These are phyloP conservation scores for Hippocampus abdominalis DNA, from an alignment of 2,113 vertebrate species.

Conservation along the genomic window DNA sequence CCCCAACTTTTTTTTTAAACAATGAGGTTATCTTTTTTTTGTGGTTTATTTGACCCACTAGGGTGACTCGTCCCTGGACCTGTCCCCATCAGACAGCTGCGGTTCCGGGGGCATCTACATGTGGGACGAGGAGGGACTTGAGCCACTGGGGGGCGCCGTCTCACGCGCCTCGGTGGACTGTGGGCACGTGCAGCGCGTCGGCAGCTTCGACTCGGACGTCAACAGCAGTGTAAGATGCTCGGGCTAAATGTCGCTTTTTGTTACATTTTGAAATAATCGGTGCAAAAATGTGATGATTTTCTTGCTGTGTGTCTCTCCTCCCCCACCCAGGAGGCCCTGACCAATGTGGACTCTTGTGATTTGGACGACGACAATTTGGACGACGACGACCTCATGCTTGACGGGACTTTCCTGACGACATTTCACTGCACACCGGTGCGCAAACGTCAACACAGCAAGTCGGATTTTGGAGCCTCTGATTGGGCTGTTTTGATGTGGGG, in stretches of 20 bases:
- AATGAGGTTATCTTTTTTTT: neutral
- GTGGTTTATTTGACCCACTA: slow-evolving; percentile 3
- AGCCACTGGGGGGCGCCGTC: slow-evolving; percentile 82
- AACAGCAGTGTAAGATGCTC: slow-evolving; percentile 84
- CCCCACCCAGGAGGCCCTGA: slow-evolving; percentile 38
- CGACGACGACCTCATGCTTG: slow-evolving; percentile 64
- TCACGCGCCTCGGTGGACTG: slow-evolving; percentile 24
- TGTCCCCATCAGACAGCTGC: slow-evolving; percentile 94
- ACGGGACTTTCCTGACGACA: slow-evolving; percentile 50
- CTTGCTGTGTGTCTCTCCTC: neutral
- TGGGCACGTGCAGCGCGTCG: slow-evolving; percentile 72
- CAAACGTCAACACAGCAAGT: neutral
- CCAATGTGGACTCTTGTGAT: slow-evolving; percentile 56
- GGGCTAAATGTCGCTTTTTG: too few relatives aligned
- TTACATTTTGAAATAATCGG: too few relatives aligned
- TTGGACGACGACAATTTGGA: slow-evolving; percentile 58
- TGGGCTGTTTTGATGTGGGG: neutral
- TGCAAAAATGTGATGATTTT: neutral
- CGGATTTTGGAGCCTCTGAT: too few relatives aligned
- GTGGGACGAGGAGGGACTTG: slow-evolving; percentile 97
- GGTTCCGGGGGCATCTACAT: slow-evolving; percentile 94
- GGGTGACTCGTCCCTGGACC: slow-evolving; percentile 86
- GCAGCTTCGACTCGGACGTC: slow-evolving; percentile 91
- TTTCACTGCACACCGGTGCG: slow-evolving; percentile 46
- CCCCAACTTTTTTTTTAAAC: neutral